Evolutionary conservation across 2,113 vertebrate species (phyloP).

Genomic region (Sciurus niger): DNA sequence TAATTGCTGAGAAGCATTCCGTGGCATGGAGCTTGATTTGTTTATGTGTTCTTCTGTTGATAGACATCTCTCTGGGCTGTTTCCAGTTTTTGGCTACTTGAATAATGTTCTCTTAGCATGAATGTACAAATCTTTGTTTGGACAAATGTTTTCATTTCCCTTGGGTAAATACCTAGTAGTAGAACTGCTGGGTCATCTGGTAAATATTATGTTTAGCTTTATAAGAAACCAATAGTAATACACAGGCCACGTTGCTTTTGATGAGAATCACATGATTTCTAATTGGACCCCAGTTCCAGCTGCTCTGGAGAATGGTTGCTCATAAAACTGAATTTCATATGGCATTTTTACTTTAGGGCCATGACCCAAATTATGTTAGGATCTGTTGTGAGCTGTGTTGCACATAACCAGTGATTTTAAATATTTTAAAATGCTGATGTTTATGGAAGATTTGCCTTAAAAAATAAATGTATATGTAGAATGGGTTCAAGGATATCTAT

Average conservation of each 20-base stretch:
- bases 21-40: background rate
- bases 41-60: background rate
- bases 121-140: slow-evolving; percentile 51
- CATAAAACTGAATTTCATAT: background rate
- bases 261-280: slow-evolving; percentile 26
- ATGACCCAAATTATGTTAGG: background rate
- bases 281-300: background rate
- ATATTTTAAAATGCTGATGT: background rate
- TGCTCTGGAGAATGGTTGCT: background rate
- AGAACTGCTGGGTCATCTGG: slow-evolving; percentile 1
- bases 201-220: slow-evolving; percentile 42
- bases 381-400: background rate
- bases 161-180: slow-evolving; percentile 53
- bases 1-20: background rate
- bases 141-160: slow-evolving; percentile 66
- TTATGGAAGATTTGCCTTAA: slow-evolving; percentile 2
- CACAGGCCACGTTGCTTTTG: background rate
- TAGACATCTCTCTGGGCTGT: slow-evolving; percentile 2
- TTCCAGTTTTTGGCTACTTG: slow-evolving; percentile 52
- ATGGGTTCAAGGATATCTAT: background rate
- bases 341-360: background rate
- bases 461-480: background rate
- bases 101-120: slow-evolving; percentile 52
- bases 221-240: slow-evolving; percentile 22
- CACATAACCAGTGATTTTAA: background rate